These are phyloP conservation scores for Myxocyprinus asiaticus DNA, from an alignment of 2,113 vertebrate species.

Conservation along the genomic window DNA sequence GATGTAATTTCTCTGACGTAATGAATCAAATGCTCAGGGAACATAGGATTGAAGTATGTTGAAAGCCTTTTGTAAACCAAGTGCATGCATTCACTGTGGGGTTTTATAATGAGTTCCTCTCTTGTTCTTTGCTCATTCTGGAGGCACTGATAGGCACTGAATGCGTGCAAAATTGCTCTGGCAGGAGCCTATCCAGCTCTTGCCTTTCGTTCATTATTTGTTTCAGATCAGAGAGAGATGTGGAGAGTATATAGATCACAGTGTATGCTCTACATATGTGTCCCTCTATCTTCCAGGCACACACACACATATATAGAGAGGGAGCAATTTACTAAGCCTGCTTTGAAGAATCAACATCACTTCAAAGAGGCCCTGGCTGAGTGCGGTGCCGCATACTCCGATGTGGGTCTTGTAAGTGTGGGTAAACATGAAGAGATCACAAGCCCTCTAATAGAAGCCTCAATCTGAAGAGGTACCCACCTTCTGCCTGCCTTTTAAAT, in stretches of 20 bases:
- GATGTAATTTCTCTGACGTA: constrained; percentile 52
- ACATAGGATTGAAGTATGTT: constrained; percentile 54
- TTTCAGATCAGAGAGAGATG: constrained; percentile 48
- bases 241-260: constrained; percentile 53
- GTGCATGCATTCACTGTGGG: constrained; percentile 50
- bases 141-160: constrained; percentile 44
- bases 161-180: constrained; percentile 46
- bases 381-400: constrained; percentile 54
- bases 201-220: constrained; percentile 46
- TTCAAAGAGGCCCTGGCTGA: constrained; percentile 70
- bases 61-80: constrained; percentile 55
- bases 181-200: constrained; percentile 45
- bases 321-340: constrained; percentile 75
- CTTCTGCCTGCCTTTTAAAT: constrained; percentile 71
- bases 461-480: constrained; percentile 76
- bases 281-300: constrained; percentile 54
- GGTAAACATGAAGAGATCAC: constrained; percentile 78
- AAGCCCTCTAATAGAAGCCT: constrained; percentile 76
- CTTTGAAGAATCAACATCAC: constrained; percentile 77
- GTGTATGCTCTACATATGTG: constrained; percentile 58
- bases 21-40: constrained; percentile 51
- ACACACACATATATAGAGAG: constrained; percentile 15
- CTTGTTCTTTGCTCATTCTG: constrained; percentile 42
- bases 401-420: constrained; percentile 67
- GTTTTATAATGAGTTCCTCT: constrained; percentile 55